These are phyloP conservation scores for Alitta virens DNA, from an alignment of 2,888 invertebrate genomes.

Conservation along the genomic window DNA sequence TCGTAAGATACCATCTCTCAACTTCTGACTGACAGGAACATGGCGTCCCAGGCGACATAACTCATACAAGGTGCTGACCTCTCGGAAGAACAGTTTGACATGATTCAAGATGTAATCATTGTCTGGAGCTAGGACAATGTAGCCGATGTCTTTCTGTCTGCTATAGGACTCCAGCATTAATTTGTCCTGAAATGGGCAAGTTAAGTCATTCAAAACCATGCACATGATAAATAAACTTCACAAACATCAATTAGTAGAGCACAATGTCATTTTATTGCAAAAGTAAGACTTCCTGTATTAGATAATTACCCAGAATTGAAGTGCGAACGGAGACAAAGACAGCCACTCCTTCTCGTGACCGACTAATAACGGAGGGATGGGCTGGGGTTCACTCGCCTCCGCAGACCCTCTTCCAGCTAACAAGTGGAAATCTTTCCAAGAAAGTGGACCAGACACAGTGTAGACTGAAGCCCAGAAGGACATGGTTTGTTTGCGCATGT, in stretches of 20 bases:
- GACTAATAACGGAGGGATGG: slow-evolving; percentile 89
- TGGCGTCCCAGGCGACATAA: slow-evolving; percentile 91
- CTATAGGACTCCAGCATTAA: slow-evolving; percentile 95
- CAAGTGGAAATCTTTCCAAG: slow-evolving; percentile 97
- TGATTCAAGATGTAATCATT: slow-evolving; percentile 76
- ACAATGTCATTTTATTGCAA: no score
- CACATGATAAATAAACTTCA: no score
- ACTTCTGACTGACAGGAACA: slow-evolving; percentile 76
- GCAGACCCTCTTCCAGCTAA: slow-evolving; percentile 88
- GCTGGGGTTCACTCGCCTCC: slow-evolving; percentile 95
- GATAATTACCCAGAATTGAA: slow-evolving; percentile 76
- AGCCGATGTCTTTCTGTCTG: slow-evolving; percentile 90
- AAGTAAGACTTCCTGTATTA: no score
- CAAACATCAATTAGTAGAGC: no score
- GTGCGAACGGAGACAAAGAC: slow-evolving; percentile 87
- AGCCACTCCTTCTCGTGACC: slow-evolving; percentile 95
- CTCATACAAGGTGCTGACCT: slow-evolving; percentile 90
- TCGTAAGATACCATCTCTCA: slow-evolving; percentile 83
- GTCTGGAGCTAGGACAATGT: slow-evolving; percentile 91
- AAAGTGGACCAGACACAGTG: slow-evolving; percentile 91
- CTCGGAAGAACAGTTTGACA: slow-evolving; percentile 84
- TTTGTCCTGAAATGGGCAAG: slow-evolving; percentile 69
- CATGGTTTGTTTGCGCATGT: slow-evolving; percentile 74
- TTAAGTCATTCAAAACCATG: not conserved
- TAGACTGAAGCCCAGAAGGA: slow-evolving; percentile 90